Evolutionary conservation across 2,797 vertebrate genomes (phyloP).

Genomic region (Taenioides sp.): DNA sequence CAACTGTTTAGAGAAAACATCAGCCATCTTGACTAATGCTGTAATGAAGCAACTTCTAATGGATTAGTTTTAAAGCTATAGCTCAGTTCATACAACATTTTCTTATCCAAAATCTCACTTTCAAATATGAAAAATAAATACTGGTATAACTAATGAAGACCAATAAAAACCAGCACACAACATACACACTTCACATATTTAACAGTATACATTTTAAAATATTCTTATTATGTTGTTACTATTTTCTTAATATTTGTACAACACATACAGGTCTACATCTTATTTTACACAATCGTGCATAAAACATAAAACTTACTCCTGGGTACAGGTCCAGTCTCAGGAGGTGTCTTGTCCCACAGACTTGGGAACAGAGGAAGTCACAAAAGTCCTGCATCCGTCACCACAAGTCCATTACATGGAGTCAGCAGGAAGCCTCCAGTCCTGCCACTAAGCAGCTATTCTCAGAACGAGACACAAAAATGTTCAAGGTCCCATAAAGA

Average conservation of each 20-base stretch:
- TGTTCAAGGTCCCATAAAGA: slow-evolving; percentile 50
- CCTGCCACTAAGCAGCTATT: slow-evolving; percentile 39
- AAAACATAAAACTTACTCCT: slow-evolving; percentile 34
- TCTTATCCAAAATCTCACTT: not conserved
- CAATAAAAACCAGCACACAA: not conserved
- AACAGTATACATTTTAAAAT: not conserved
- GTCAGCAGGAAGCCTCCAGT: slow-evolving; percentile 56
- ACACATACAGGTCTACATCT: not conserved
- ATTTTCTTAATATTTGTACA: not conserved
- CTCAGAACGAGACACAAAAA: slow-evolving; percentile 32
- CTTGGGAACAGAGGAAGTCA: slow-evolving; percentile 66
- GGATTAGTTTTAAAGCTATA: too few species aligned
- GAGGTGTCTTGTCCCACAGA: slow-evolving; percentile 52
- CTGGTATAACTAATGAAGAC: slow-evolving; percentile 21
- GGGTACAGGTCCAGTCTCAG: slow-evolving; percentile 26
- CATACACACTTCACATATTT: not conserved
- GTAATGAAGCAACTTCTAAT: not conserved
- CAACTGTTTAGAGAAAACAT: slow-evolving; percentile 18
- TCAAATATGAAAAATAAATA: not conserved
- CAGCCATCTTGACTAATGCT: slow-evolving; percentile 16
- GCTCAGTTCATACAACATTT: too few species aligned
- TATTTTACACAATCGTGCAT: slow-evolving; percentile 5
- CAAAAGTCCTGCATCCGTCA: slow-evolving; percentile 59
- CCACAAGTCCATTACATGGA: slow-evolving; percentile 33
- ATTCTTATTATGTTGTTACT: not conserved